Percentiles rank a stretch among this genome's conserved stretches.
phyloP scores from a whole-genome alignment of 2,113 vertebrate species.

The Electrona antarctica region DNA sequence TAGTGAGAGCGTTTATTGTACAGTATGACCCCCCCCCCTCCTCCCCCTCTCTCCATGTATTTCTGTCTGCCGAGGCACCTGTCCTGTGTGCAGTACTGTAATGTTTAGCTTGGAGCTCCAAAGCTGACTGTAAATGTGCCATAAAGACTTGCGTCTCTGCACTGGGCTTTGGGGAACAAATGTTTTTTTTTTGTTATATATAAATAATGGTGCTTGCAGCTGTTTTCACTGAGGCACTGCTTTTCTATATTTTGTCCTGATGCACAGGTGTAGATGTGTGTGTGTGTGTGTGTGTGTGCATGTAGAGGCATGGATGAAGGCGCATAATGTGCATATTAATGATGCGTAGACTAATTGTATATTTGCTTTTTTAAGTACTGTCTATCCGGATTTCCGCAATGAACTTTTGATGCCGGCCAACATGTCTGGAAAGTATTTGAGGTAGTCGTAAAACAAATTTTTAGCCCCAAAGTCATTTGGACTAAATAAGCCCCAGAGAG shows the following conservation, averaged over 20 bases:
- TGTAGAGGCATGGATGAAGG: background rate
- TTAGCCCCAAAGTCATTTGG: no score
- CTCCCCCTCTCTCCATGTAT: background rate
- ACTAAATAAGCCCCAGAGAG: no score
- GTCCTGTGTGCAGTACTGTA: constrained; percentile 7
- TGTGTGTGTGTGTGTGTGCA: constrained; percentile 2
- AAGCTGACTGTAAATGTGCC: constrained; percentile 21
- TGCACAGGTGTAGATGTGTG: constrained; percentile 33
- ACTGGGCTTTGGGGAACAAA: constrained; percentile 16
- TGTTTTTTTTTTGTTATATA: background rate
- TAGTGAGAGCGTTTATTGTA: background rate
- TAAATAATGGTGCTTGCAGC: constrained; percentile 29
- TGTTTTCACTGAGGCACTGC: constrained; percentile 23
- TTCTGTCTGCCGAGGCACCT: constrained; percentile 20
- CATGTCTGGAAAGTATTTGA: no score
- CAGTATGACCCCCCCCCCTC: no score
- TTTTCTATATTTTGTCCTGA: constrained; percentile 22
- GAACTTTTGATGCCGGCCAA: no score
- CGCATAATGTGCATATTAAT: background rate
- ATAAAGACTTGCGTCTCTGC: background rate
- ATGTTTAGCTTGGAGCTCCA: background rate
- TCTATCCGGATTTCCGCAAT: no score
- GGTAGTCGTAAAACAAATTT: no score
- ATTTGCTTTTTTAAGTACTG: no score
- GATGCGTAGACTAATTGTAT: background rate